Conservation (phyloP, 2,113 vertebrate species). For the Leptocoma aspasia region DNA sequence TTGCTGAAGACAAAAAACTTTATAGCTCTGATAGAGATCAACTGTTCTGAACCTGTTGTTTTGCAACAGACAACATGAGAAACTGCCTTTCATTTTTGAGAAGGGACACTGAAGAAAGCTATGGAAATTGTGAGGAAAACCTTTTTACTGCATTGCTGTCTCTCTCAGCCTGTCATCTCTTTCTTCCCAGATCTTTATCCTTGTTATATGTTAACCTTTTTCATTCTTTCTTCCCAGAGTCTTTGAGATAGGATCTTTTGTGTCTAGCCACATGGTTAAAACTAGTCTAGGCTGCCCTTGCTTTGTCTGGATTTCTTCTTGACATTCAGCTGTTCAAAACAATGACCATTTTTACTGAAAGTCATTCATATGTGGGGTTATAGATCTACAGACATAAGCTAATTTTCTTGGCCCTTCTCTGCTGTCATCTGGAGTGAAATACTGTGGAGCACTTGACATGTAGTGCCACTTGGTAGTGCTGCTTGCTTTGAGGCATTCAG, state of each 20-base stretch:
- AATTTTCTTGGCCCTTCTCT: background rate
- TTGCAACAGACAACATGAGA: background rate
- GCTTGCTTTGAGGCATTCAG: background rate
- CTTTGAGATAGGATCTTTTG: conserved; percentile 28
- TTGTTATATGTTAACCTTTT: conserved; percentile 42
- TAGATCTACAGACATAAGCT: background rate
- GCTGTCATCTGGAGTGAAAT: background rate
- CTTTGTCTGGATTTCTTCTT: conserved; percentile 9
- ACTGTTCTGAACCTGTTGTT: background rate
- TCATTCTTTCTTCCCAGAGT: background rate
- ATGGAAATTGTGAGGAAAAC: background rate
- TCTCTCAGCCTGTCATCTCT: background rate
- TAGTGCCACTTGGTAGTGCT: background rate
- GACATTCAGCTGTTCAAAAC: background rate
- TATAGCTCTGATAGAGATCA: background rate
- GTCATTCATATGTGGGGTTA: background rate
- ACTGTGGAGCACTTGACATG: background rate
- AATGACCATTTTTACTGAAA: background rate
- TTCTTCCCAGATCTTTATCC: conserved; percentile 34
- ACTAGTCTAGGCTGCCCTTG: background rate
- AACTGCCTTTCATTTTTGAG: background rate
- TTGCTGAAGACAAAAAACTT: background rate
- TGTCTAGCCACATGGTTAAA: conserved; percentile 46
- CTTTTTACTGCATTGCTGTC: background rate
- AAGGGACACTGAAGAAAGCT: background rate